Evolutionary conservation across 2,113 vertebrate species (phyloP).

Genomic region (Sinocyclocheilus grahami): DNA sequence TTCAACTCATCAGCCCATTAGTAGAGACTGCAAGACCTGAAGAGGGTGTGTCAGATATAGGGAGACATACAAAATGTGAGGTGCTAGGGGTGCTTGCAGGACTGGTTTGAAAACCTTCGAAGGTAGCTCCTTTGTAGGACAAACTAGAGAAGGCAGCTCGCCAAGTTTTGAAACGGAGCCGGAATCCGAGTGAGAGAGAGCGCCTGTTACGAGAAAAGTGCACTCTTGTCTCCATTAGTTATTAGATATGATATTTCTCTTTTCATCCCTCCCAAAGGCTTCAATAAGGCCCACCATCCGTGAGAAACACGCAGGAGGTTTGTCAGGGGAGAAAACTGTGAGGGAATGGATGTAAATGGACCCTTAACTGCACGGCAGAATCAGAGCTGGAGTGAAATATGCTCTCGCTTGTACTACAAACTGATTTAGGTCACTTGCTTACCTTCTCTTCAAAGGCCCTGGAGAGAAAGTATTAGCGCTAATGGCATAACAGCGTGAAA

Average conservation of each 20-base stretch:
- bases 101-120: neutral
- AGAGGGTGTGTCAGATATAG: too few relatives aligned
- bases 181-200: neutral
- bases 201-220: neutral
- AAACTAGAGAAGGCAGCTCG: neutral
- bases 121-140: neutral
- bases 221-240: neutral
- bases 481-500: conserved; percentile 32
- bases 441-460: conserved; percentile 36
- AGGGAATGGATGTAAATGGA: conserved; percentile 29
- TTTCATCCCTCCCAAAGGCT: conserved; percentile 14
- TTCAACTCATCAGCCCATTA: too few relatives aligned
- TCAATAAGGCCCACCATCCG: conserved; percentile 9
- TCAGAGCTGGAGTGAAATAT: conserved; percentile 13
- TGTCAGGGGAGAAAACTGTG: neutral
- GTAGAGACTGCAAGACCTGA: too few relatives aligned
- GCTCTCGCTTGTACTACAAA: conserved; percentile 7
- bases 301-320: neutral
- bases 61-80: too few relatives aligned
- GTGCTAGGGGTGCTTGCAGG: too few relatives aligned
- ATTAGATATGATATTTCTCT: conserved; percentile 14
- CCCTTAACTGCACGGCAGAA: conserved; percentile 11
- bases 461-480: conserved; percentile 29
- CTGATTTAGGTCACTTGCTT: conserved; percentile 40
- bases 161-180: neutral